phyloP scores from a whole-genome alignment of 2,888 invertebrate species.

The Perizoma affinitatum region DNA sequence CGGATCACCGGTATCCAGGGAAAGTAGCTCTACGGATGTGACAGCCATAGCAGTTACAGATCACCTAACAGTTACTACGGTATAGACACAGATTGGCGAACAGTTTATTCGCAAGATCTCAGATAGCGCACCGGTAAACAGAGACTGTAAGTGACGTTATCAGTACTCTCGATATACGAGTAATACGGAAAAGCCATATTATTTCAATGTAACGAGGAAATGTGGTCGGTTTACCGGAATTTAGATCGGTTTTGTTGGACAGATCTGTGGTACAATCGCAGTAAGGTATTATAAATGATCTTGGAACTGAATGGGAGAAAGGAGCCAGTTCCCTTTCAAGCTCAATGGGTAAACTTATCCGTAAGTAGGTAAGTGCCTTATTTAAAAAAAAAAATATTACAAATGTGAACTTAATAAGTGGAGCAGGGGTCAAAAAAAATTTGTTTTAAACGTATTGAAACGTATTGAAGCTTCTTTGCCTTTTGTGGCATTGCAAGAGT shows the following conservation, averaged over 20 bases:
- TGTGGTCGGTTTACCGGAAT: constrained; percentile 31
- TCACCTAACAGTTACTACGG: constrained; percentile 16
- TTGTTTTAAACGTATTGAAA: no score
- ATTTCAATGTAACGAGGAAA: constrained; percentile 41
- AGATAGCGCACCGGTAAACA: constrained; percentile 30
- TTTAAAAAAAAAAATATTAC: no score
- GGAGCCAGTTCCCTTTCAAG: no score
- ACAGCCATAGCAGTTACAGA: constrained; percentile 18
- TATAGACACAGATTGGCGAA: constrained; percentile 5
- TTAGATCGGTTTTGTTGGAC: constrained; percentile 30
- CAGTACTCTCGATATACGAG: constrained; percentile 35
- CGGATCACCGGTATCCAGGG: constrained; percentile 31
- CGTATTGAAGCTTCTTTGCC: no score
- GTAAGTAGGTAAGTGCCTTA: no score
- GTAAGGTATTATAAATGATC: constrained; percentile 14
- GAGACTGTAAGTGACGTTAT: constrained; percentile 39
- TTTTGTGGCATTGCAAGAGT: no score
- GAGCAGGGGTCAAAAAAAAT: no score
- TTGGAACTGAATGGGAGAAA: constrained; percentile 16
- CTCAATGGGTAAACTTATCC: no score
- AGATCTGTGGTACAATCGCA: constrained; percentile 20
- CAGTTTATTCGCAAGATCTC: constrained; percentile 21
- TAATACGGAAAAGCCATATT: constrained; percentile 40
- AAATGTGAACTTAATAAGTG: no score
- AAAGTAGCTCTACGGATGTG: constrained; percentile 40